Base-by-base conservation (phyloP, 2,113 vertebrate species). In the Mesembrinibis cayennensis region DNA sequence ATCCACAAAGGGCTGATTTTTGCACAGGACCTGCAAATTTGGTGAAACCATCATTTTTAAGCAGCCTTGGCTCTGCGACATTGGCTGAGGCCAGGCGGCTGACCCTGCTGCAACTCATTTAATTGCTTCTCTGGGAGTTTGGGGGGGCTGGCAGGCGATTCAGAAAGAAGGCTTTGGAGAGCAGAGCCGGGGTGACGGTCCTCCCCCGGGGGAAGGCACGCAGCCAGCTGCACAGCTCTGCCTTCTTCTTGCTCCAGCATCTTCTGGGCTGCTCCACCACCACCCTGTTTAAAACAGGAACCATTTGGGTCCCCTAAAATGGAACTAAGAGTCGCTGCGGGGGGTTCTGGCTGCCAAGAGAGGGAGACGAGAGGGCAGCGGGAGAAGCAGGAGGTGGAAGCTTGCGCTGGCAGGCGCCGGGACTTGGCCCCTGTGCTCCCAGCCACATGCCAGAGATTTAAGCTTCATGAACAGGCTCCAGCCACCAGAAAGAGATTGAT, bases 391-490 rank as follows among this genome's bases (percentile, higher is more conserved):
- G 95, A 96, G 72, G 27, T 69, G 59, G 90, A 86, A 93, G 30
- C 58, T 44, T 17, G 34, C 0, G 10, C 67, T 95, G 88, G 65
- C 93, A 97, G 67, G 42, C 17, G 0, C 47, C 16, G 8, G 89
- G 63, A 86, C 70, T 84, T 95, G 95, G 93, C 83, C 93, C 66
- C 62, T 0, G 0, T n/a, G 66, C 67, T 90, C 49, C 91, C 87
- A 93, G 52, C 77, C 70, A 56, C 95, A 65, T 92, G 94, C 96
- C 97, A 97, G 95, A 45, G 84, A 87, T 85, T 95, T 96, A 93
- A 97, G 93, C 97, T 91, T 73, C 87, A 13, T 61, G 82, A 82
- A 80, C 70, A 62, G 61, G 70, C 89, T 95, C 38, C 87, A 85
- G 91, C 81, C 84, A 94, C 89, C 84, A 82, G 78, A 49, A 94